These are phyloP conservation scores for Beaufortia kweichowensis DNA, from an alignment of 2,113 vertebrate genomes.

Conservation along the genomic window DNA sequence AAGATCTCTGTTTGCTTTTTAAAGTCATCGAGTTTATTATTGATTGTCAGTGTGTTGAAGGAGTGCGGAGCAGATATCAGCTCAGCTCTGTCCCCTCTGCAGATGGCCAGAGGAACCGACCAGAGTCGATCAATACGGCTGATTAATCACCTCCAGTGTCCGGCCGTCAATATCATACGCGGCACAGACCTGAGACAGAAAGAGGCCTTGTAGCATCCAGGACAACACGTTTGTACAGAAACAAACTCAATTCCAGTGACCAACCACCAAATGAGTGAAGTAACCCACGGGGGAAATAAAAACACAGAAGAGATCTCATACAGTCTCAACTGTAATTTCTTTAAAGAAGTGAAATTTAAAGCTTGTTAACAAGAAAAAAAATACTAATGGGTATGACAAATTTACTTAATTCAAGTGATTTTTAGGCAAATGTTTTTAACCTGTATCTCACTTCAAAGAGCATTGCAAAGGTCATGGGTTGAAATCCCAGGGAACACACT, in stretches of 20 bases:
- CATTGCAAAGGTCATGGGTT: no score
- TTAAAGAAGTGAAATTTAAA: no score
- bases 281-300: not conserved
- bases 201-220: conserved; percentile 57
- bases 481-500: no score
- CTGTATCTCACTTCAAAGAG: no score
- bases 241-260: not conserved
- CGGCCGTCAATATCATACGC: conserved; percentile 89
- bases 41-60: conserved; percentile 87
- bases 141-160: conserved; percentile 91
- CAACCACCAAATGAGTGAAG: no score
- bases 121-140: conserved; percentile 87
- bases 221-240: conserved; percentile 68
- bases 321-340: not conserved
- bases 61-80: conserved; percentile 78
- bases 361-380: no score
- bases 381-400: no score
- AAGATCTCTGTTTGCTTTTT: conserved; percentile 64
- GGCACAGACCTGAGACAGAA: conserved; percentile 80
- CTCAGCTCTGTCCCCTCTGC: conserved; percentile 78
- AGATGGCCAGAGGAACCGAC: conserved; percentile 66
- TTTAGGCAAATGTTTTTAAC: no score
- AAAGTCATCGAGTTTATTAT: conserved; percentile 81
- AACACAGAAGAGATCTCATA: not conserved
- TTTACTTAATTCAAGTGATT: no score